Evolutionary conservation across 2,797 vertebrate genomes (phyloP).

Genomic region (Acanthornis magna): DNA sequence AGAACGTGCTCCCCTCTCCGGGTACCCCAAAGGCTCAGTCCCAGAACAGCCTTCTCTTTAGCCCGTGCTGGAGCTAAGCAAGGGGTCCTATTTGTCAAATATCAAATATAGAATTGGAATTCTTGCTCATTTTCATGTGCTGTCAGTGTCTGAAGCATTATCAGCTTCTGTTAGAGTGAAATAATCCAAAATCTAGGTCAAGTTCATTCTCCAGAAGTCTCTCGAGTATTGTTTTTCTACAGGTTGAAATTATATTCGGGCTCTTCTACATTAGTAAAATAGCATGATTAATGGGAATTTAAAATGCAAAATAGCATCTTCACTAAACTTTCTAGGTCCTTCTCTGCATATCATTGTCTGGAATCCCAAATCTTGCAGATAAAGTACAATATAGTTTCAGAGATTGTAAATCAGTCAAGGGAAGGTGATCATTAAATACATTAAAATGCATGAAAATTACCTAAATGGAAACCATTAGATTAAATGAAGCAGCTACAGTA

Average conservation of each 20-base stretch:
- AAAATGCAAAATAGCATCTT: slow-evolving; percentile 36
- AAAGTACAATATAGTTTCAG: slow-evolving; percentile 50
- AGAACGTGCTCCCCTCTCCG: background rate
- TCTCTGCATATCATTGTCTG: background rate
- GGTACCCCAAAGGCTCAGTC: background rate
- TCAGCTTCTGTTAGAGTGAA: background rate
- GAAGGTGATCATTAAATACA: slow-evolving; percentile 78
- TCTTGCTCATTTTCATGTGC: background rate
- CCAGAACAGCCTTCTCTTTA: background rate
- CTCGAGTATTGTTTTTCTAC: background rate
- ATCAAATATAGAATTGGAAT: background rate
- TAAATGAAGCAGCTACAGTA: slow-evolving; percentile 75
- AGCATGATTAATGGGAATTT: slow-evolving; percentile 32
- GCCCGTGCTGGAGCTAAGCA: background rate
- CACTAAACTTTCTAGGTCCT: slow-evolving; percentile 6
- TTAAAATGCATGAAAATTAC: slow-evolving; percentile 78
- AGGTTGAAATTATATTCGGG: background rate
- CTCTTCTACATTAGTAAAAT: slow-evolving; percentile 11
- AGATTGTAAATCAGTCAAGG: slow-evolving; percentile 64
- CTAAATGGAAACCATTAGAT: slow-evolving; percentile 76
- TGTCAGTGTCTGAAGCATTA: background rate
- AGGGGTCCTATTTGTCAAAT: background rate
- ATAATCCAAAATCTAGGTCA: slow-evolving; percentile 18
- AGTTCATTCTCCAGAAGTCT: background rate
- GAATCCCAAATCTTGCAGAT: slow-evolving; percentile 20